phyloP scores from a whole-genome alignment of 2,797 vertebrate species.

The Pangasius macronema region DNA sequence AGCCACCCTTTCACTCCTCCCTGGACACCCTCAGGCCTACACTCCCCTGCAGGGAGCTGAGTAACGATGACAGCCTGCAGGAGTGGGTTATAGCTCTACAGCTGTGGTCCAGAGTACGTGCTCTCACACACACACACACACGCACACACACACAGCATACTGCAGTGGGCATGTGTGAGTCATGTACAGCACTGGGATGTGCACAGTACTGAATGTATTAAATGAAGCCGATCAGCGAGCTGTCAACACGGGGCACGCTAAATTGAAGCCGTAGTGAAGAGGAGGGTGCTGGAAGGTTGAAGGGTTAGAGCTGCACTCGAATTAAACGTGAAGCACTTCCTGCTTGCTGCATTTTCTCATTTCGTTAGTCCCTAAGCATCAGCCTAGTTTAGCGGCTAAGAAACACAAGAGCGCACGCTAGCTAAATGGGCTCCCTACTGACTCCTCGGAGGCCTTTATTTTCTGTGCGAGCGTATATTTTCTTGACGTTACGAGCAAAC shows the following conservation, averaged over 20 bases:
- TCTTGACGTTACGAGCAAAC: slow-evolving; percentile 29
- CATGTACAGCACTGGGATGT: slow-evolving; percentile 22
- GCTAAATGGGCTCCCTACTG: slow-evolving; percentile 15
- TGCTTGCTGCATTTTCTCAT: not conserved
- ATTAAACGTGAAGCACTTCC: slow-evolving; percentile 15
- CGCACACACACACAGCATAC: not conserved
- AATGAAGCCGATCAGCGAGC: slow-evolving; percentile 33
- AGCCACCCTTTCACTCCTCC: not conserved
- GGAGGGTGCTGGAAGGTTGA: slow-evolving; percentile 8
- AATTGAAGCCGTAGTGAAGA: not conserved
- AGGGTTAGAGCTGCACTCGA: slow-evolving; percentile 6
- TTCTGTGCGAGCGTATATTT: slow-evolving; percentile 18
- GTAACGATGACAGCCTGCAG: slow-evolving; percentile 51
- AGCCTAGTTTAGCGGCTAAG: not conserved
- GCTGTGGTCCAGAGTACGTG: slow-evolving; percentile 58
- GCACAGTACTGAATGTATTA: slow-evolving; percentile 12
- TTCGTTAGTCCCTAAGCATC: slow-evolving; percentile 15
- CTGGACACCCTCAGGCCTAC: slow-evolving; percentile 6
- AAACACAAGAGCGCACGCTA: not conserved
- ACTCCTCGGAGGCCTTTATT: not conserved
- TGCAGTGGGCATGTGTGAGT: slow-evolving; percentile 35
- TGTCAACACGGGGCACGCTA: slow-evolving; percentile 19
- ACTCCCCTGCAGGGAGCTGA: slow-evolving; percentile 35
- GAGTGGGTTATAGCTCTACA: slow-evolving; percentile 63
- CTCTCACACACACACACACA: slow-evolving; percentile 26